Percentiles rank a stretch among this genome's conserved stretches.
These are phyloP conservation scores for Penaeus japonicus DNA, from an alignment of 1,140 invertebrate genomes.

Conservation along the genomic window DNA sequence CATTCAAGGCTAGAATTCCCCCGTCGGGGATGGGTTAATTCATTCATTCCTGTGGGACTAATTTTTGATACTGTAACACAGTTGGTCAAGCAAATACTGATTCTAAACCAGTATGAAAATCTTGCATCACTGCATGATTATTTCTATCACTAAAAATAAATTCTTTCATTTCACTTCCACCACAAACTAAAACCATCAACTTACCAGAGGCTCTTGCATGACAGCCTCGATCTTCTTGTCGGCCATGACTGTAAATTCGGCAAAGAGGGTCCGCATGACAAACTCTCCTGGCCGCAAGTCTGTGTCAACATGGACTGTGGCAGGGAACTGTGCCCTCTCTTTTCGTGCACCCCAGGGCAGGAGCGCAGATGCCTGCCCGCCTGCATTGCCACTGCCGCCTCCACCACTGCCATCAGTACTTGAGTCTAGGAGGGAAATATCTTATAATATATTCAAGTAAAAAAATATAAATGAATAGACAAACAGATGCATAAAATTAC, in stretches of 20 bases:
- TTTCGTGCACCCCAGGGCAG: constrained; percentile 84
- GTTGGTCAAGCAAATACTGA: too few species aligned
- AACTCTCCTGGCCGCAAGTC: constrained; percentile 82
- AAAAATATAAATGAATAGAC: too few species aligned
- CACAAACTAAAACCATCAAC: constrained; percentile 35
- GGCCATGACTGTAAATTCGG: constrained; percentile 90
- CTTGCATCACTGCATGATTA: too few species aligned
- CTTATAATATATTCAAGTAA: too few species aligned
- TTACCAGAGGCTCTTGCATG: constrained; percentile 86
- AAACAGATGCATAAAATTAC: too few species aligned
- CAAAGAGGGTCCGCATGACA: constrained; percentile 92
- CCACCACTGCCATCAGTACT: constrained; percentile 21
- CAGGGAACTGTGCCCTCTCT: constrained; percentile 67
- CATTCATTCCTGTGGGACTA: too few species aligned
- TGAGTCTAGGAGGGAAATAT: not conserved
- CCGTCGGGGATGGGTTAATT: too few species aligned
- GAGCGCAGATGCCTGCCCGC: constrained; percentile 43
- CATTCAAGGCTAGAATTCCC: too few species aligned
- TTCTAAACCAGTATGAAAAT: too few species aligned
- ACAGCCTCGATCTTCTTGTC: constrained; percentile 95
- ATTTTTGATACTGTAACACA: too few species aligned
- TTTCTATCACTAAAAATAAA: too few species aligned
- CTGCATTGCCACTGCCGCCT: constrained; percentile 14
- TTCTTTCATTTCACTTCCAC: too few species aligned
- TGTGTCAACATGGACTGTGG: constrained; percentile 61